A percentile compares a stretch with the other conserved stretches of the same genome.
These are phyloP conservation scores for Chrysaora quinquecirrha DNA, from an alignment of 30 jellyfish, hydroid and myxozoan species.

Conservation along the genomic window DNA sequence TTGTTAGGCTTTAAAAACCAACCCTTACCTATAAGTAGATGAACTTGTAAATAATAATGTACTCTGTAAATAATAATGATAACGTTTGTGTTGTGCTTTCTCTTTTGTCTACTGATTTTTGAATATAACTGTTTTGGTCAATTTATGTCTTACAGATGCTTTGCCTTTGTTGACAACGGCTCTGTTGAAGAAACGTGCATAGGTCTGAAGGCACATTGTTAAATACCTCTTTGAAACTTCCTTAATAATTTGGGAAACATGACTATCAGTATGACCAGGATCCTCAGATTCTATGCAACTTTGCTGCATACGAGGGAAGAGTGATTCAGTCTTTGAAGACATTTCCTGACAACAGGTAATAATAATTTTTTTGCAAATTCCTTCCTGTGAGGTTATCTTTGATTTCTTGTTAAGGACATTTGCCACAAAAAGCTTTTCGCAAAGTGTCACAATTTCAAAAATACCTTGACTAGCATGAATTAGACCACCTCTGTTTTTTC, in stretches of 20 bases:
- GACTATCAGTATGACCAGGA: neutral
- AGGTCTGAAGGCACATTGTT: slow-evolving; percentile 12
- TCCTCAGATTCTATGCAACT: neutral
- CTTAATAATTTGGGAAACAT: slow-evolving; percentile 9
- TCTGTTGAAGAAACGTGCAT: too few relatives aligned
- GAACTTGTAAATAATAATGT: too few relatives aligned
- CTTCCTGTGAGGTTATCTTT: slow-evolving; percentile 7
- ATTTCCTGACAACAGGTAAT: neutral
- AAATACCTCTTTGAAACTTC: slow-evolving; percentile 17
- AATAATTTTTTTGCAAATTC: slow-evolving; percentile 22
- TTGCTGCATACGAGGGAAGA: slow-evolving; percentile 13
- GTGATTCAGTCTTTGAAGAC: slow-evolving; percentile 14
- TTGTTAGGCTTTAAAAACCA: too few relatives aligned
- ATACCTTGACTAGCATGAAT: slow-evolving; percentile 29
- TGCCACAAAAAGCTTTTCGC: slow-evolving; percentile 31
- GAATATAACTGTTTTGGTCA: slow-evolving; percentile 48
- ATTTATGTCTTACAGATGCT: slow-evolving; percentile 48
- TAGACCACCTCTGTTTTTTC: slow-evolving; percentile 35
- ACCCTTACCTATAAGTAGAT: too few relatives aligned
- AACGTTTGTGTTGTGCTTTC: too few relatives aligned
- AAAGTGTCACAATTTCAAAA: slow-evolving; percentile 23
- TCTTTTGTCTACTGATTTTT: slow-evolving; percentile 45
- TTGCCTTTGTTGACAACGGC: slow-evolving; percentile 33
- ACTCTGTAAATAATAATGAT: too few relatives aligned
- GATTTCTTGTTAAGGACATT: slow-evolving; percentile 10